Evolutionary conservation across 1,140 invertebrate species (phyloP), one percentile per base, ranked within the genome.

Genomic region (Teleopsis dalmanni): DNA sequence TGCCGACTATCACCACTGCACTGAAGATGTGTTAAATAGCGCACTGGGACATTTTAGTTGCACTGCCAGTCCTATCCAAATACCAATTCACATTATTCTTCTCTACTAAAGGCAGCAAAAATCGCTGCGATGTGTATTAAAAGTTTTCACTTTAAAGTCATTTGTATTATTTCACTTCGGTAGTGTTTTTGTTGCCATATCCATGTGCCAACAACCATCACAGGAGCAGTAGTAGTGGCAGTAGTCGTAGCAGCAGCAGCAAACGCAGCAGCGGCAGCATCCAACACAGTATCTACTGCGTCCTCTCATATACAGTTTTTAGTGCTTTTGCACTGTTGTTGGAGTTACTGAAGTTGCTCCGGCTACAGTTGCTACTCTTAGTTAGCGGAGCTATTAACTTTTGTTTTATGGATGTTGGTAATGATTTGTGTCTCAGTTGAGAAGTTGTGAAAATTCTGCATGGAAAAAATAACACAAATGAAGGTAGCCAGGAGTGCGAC

Each of bases 361-460:
- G 11, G n/a, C 31, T 43, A 18, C 23, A 26, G n/a, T 18, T 19
- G 8, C 14, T 13, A 25, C 29, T 42, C 25, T 16, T 18, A n/a
- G 27, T 27, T 8, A 27, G 11, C 44, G 33, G 33, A 46, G 44
- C 44, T 46, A 46, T 46, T 46, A 46, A 46, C 44, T 46, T 46
- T 36, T 46, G 44, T 46, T 46, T 46, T 46, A 46, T 46, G 44
- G 22, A 46, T 31, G 18, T 29, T 29, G 25, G 26, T 43, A 43
- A 43, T 43, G 41, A 43, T 43, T 43, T 43, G 41, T 43, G 41
- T 29, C 27, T 27, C 27, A 18, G 41, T 25, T 3, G n/a, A n/a
- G n/a, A n/a, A n/a, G n/a, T n/a, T n/a, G n/a, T n/a, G n/a, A n/a
- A n/a, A n/a, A n/a, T n/a, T n/a, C n/a, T n/a, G n/a, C n/a, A n/a